Percentiles rank a stretch among this genome's conserved stretches.
phyloP scores from a whole-genome alignment of 2,888 invertebrate genomes.

The Trissolcus brochymenae region DNA sequence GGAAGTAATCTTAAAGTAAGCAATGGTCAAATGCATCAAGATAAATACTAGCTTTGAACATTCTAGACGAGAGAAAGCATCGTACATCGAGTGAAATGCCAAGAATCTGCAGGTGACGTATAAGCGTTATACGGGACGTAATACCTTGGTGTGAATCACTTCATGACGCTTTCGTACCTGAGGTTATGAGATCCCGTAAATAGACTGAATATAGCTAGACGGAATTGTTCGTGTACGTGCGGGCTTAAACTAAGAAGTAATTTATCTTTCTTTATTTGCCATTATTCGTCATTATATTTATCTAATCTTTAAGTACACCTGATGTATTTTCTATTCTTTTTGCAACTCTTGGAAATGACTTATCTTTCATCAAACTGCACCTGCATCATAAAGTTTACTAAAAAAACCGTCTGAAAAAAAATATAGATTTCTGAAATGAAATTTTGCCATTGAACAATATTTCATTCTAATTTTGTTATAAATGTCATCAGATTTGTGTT shows the following conservation, averaged over 20 bases:
- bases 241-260: constrained; percentile 42
- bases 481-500: neutral
- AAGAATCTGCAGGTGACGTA: constrained; percentile 65
- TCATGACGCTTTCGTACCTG: constrained; percentile 64
- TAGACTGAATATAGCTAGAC: constrained; percentile 49
- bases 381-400: too few species aligned
- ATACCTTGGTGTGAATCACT: constrained; percentile 69
- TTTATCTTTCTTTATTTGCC: constrained; percentile 49
- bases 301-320: constrained; percentile 44
- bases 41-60: constrained; percentile 57
- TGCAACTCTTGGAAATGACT: too few species aligned
- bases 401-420: too few species aligned
- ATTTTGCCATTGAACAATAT: too few species aligned
- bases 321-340: constrained; percentile 42
- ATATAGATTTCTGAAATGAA: too few species aligned
- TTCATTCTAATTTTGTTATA: too few species aligned
- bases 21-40: constrained; percentile 53
- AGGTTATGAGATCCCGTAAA: constrained; percentile 66
- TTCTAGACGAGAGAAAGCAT: constrained; percentile 41
- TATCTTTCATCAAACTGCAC: too few species aligned
- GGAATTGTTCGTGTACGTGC: constrained; percentile 44
- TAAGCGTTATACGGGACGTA: constrained; percentile 62
- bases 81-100: constrained; percentile 51
- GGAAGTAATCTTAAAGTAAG: constrained; percentile 56
- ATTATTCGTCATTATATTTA: constrained; percentile 50